Percentiles rank a stretch among this genome's conserved stretches.
Evolutionary conservation across 2,113 vertebrate species (phyloP).

Genomic region (Choloepus hoffmanni): DNA sequence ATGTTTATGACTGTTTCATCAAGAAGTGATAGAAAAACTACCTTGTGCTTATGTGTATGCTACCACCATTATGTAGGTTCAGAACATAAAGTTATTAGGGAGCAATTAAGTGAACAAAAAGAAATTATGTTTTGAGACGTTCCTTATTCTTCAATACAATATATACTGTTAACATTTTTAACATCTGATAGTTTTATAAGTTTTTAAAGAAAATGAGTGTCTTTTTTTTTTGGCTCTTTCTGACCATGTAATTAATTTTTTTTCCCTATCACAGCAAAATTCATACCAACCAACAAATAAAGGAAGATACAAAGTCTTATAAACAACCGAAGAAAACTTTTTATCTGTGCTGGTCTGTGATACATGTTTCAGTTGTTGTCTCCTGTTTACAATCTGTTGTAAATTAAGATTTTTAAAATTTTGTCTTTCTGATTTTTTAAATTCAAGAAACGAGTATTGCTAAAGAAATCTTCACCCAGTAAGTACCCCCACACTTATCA

Average conservation of each 20-base stretch:
- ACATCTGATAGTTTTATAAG: neutral
- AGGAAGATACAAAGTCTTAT: conserved; percentile 99
- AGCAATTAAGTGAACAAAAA: neutral
- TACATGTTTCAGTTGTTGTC: conserved; percentile 83
- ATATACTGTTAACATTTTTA: neutral
- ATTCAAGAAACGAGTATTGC: conserved; percentile 83
- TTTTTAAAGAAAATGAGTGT: neutral
- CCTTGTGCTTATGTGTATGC: neutral
- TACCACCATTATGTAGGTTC: neutral
- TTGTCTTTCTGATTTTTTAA: conserved; percentile 85
- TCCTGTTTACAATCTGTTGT: conserved; percentile 87
- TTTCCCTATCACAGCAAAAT: conserved; percentile 93
- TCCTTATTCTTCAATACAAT: neutral
- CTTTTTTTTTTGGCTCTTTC: conserved; percentile 9
- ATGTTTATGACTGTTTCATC: neutral
- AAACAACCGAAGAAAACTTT: conserved; percentile 81
- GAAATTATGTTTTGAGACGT: neutral
- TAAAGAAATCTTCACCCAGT: conserved; percentile 82
- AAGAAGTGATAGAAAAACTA: neutral
- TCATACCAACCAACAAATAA: conserved; percentile 99
- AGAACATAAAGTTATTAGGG: neutral
- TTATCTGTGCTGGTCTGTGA: conserved; percentile 83
- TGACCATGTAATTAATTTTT: conserved; percentile 57
- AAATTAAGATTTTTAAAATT: conserved; percentile 87
- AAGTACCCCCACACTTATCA: conserved; percentile 75